phyloP scores from a whole-genome alignment of 2,113 vertebrate genomes.

The Salminus brasiliensis region DNA sequence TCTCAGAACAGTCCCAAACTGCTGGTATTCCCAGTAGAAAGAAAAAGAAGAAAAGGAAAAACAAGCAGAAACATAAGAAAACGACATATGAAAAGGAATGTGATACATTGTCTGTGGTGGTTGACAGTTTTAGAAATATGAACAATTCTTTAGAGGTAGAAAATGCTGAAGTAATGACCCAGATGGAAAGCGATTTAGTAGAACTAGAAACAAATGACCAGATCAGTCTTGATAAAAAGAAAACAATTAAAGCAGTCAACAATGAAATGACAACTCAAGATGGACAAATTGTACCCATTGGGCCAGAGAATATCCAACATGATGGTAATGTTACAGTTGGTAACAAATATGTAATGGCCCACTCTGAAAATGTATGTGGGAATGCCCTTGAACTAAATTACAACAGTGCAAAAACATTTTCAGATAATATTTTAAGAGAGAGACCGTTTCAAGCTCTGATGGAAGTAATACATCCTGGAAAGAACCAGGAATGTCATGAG shows the following conservation, averaged over 20 bases:
- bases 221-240: neutral
- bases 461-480: neutral
- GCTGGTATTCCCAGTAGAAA: constrained; percentile 64
- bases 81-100: constrained; percentile 25
- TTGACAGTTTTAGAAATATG: neutral
- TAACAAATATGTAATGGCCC: neutral
- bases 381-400: neutral
- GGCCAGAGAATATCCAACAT: neutral
- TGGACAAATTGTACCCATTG: neutral
- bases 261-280: neutral
- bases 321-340: neutral
- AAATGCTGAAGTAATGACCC: neutral
- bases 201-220: neutral
- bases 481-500: neutral
- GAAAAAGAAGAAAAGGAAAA: constrained; percentile 73
- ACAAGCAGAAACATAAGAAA: constrained; percentile 69
- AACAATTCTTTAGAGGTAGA: neutral
- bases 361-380: neutral
- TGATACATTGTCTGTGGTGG: neutral
- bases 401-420: neutral
- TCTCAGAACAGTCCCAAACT: constrained; percentile 42
- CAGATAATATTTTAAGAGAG: neutral
- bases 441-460: neutral
- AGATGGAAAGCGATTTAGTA: neutral
- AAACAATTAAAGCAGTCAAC: neutral